Evolutionary conservation across 2,888 invertebrate species (phyloP), one percentile per base, ranked within the genome.

Genomic region (Boloria selene): DNA sequence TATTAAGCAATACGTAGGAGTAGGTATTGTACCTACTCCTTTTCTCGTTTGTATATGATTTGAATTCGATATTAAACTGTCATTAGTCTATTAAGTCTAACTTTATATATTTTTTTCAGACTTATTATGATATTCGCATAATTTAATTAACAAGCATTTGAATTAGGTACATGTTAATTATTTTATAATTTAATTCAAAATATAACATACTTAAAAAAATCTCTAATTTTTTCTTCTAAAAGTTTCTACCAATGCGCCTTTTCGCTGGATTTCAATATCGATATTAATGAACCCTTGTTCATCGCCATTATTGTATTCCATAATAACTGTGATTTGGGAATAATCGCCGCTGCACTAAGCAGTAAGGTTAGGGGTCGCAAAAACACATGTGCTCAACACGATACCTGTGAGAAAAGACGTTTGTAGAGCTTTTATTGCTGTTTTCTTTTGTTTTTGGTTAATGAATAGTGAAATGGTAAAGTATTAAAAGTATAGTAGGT

Each of bases 321-420:
- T 90, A 91, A 91, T 90, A 84, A 88, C 85, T 83, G 87, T 89
- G 82, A 88, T 91, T 90, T 88, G 77, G 74, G 76, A 83, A 85
- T 85, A 84, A 82, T 83, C 81, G 78, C 77, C 75, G 82, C 87
- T 88, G 47, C 49, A 26, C 86, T 87, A 77, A 86, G 87, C 84
- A 75, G 73, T 22, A 6, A n/a, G 45, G 67, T 73, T 69, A 70
- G 77, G 88, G 88, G 83, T 78, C 79, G 75, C 65, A 74, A 80
- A 79, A 76, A 78, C 74, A 70, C 74, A 80, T 83, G 61, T 85
- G 83, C 81, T 75, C 68, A 80, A 89, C 79, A 67, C 83, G 88
- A 91, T 89, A 91, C 84, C 81, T 87, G 90, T 91, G 91, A 86
- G 91, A 91, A 91, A 86, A 81, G 75, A 83, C 88, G 88, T 88